Evolutionary conservation across 2,888 invertebrate species (phyloP).

Genomic region (Hydrotaea diabolus): DNA sequence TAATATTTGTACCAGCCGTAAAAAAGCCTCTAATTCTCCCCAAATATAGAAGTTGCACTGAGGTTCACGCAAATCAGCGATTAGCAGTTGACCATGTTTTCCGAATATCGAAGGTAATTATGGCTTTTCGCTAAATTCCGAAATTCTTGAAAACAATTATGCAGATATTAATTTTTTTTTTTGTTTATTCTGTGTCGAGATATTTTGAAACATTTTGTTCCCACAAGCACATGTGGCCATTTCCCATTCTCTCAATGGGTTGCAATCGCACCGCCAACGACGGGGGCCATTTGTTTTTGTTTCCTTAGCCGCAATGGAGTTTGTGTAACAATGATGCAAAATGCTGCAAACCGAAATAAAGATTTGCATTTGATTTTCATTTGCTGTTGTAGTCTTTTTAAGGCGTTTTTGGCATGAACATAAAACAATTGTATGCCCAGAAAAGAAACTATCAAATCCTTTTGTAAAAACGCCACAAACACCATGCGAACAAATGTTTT

Average conservation of each 20-base stretch:
- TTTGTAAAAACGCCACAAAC: constrained; percentile 33
- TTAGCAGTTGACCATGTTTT: too few relatives aligned
- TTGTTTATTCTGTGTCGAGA: background rate
- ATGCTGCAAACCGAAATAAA: background rate
- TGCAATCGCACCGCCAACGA: constrained; percentile 58
- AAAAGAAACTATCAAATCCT: constrained; percentile 51
- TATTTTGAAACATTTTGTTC: constrained; percentile 36
- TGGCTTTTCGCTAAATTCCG: too few relatives aligned
- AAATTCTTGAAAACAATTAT: constrained; percentile 32
- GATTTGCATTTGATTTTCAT: constrained; percentile 62
- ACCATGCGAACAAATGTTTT: constrained; percentile 62
- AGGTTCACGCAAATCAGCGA: too few relatives aligned
- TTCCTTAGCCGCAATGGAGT: constrained; percentile 42
- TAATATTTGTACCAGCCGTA: too few relatives aligned
- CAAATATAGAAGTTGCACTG: too few relatives aligned
- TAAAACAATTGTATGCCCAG: constrained; percentile 60
- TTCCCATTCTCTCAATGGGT: constrained; percentile 60
- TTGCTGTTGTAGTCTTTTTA: constrained; percentile 49
- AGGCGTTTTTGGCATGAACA: constrained; percentile 61
- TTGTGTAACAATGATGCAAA: constrained; percentile 65
- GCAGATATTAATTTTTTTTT: constrained; percentile 11
- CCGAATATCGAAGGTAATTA: too few relatives aligned
- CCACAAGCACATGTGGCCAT: constrained; percentile 65
- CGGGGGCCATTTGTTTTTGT: constrained; percentile 57
- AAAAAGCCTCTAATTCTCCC: too few relatives aligned